Conservation (phyloP, 2,888 invertebrate genomes). For the Erynnis tages region DNA sequence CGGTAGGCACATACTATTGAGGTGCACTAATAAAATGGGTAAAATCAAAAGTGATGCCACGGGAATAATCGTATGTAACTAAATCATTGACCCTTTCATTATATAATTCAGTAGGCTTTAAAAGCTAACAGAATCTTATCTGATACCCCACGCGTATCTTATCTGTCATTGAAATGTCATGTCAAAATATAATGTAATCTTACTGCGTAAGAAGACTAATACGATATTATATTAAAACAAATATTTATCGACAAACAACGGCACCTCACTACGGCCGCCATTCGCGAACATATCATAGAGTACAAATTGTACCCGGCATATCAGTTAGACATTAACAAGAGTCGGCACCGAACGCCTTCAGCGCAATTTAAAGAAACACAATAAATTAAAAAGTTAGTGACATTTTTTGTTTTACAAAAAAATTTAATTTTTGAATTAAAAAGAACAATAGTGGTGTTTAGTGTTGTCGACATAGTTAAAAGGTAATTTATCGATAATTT, state of each 20-base stretch:
- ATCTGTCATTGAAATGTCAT: too few relatives aligned
- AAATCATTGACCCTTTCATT: too few relatives aligned
- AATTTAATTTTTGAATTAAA: background rate
- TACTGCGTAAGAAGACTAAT: too few relatives aligned
- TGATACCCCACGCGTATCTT: too few relatives aligned
- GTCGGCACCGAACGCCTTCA: slow-evolving; percentile 23
- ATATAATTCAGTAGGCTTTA: too few relatives aligned
- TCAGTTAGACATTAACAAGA: slow-evolving; percentile 24
- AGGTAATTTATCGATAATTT: slow-evolving; percentile 12
- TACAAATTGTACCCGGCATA: slow-evolving; percentile 24
- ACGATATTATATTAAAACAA: background rate
- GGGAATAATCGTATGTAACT: too few relatives aligned
- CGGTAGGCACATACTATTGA: too few relatives aligned
- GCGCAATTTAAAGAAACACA: slow-evolving; percentile 6
- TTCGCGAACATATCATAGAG: slow-evolving; percentile 10
- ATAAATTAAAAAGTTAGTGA: background rate
- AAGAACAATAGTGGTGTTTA: slow-evolving; percentile 14
- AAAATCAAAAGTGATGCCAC: too few relatives aligned
- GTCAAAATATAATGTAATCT: too few relatives aligned
- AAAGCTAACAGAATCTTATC: too few relatives aligned
- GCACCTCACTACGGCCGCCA: slow-evolving; percentile 25
- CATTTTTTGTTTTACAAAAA: slow-evolving; percentile 6
- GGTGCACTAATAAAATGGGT: too few relatives aligned
- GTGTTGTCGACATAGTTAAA: slow-evolving; percentile 11
- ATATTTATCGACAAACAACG: slow-evolving; percentile 18